Evolutionary conservation across 2,888 invertebrate species (phyloP).

Genomic region (Oasisia sp.): DNA sequence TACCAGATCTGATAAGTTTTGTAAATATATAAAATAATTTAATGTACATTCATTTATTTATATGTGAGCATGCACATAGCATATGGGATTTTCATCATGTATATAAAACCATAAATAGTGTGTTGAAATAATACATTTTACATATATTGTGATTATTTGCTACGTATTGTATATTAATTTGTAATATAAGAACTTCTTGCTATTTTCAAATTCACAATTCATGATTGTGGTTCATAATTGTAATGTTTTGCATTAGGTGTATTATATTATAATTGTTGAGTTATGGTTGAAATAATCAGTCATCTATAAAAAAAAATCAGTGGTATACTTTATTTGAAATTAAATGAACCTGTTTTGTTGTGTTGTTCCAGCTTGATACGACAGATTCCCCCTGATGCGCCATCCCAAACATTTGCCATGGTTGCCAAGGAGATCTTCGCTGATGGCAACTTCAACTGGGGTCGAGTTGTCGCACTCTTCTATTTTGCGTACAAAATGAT

Average conservation of each 20-base stretch:
- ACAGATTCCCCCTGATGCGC: slow-evolving; percentile 56
- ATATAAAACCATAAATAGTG: too few species aligned
- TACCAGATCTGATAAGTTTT: background rate
- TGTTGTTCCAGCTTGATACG: slow-evolving; percentile 51
- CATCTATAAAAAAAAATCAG: too few species aligned
- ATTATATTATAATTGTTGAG: too few species aligned
- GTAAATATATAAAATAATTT: background rate
- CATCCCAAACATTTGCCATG: slow-evolving; percentile 56
- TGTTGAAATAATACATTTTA: too few species aligned
- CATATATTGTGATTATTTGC: too few species aligned
- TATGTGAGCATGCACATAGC: slow-evolving; percentile 17
- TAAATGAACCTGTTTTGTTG: background rate
- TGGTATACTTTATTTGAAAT: background rate
- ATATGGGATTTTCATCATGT: too few species aligned
- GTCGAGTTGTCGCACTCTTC: slow-evolving; percentile 62
- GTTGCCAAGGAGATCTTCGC: slow-evolving; percentile 60
- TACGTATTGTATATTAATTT: too few species aligned
- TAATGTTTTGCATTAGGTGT: too few species aligned
- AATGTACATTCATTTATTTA: background rate
- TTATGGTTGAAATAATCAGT: too few species aligned
- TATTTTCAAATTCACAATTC: too few species aligned
- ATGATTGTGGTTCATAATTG: too few species aligned
- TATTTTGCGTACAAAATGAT: slow-evolving; percentile 65
- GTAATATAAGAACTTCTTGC: too few species aligned
- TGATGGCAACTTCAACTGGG: slow-evolving; percentile 64